These are phyloP conservation scores for Nasonia longicornis DNA, from an alignment of 1,140 invertebrate genomes.

Conservation along the genomic window DNA sequence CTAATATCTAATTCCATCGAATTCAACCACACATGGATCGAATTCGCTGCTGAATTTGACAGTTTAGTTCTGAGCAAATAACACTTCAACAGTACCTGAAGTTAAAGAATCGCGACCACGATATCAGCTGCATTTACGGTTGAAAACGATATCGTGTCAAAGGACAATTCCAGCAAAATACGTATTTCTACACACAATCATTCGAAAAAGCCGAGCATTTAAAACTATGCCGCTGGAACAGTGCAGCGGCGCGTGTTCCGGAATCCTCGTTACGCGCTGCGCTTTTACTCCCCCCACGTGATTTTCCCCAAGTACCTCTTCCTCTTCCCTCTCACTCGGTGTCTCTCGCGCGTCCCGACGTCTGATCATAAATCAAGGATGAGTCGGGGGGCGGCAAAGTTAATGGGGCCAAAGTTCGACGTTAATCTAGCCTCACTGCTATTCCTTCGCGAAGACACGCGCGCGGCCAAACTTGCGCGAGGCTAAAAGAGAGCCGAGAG, in stretches of 20 bases:
- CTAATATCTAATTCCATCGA: too few species aligned
- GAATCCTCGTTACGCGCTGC: constrained; percentile 1
- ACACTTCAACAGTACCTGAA: too few species aligned
- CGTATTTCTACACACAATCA: too few species aligned
- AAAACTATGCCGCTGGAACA: neutral
- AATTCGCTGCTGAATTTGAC: too few species aligned
- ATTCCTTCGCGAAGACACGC: neutral
- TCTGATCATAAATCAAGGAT: constrained; percentile 54
- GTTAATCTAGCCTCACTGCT: constrained; percentile 47
- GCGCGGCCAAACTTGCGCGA: neutral
- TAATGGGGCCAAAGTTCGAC: constrained; percentile 51
- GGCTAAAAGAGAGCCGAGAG: neutral
- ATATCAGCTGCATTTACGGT: too few species aligned
- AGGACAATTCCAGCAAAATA: too few species aligned
- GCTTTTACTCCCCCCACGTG: neutral
- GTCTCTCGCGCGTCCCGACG: constrained; percentile 1
- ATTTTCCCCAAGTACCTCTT: neutral
- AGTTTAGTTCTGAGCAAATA: too few species aligned
- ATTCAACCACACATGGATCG: too few species aligned
- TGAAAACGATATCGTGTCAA: too few species aligned
- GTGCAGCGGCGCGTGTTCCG: neutral
- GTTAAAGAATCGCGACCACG: too few species aligned
- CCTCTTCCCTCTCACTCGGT: neutral
- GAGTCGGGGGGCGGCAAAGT: constrained; percentile 47
- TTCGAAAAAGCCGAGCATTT: too few species aligned